Evolutionary conservation across 2,797 vertebrate genomes (phyloP), one percentile per base, ranked within the genome.

Genomic region (Xiphophorus birchmanni): DNA sequence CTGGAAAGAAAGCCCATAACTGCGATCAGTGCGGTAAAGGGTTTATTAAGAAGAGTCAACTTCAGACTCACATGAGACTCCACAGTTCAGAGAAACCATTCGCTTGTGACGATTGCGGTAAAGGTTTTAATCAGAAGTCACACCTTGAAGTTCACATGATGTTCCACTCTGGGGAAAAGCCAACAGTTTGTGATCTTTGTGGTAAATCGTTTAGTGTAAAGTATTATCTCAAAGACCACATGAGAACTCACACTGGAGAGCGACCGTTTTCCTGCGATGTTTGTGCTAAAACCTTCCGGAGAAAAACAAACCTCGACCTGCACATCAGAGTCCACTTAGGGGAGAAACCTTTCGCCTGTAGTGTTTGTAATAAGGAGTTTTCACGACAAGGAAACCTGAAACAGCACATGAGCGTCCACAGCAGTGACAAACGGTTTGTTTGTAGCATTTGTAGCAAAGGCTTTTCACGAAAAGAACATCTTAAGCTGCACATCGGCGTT

Each of bases 41-140:
- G 26, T 82, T 82, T 17, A 67, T 67, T 11, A 67, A 67, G 37
- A 67, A 67, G 18, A 67, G 63, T 67, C 47, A 54, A 23, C 80
- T 82, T 4, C 65, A 35, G 21, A 60, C n/a, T 0, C 80, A 82
- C 60, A 67, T 67, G 48, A 74, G 50, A 74, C 47, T 74, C 29
- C 48, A 74, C 47, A 50, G 45, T 23, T 48, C 45, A 52, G 73
- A 74, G 73, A 74, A 35, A 32, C 73, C 45, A 4, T 74, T 74
- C 23, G 47, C 9, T 17, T 74, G 73, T 74, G 47, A 35, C 17
- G 17, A 21, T 18, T 74, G 73, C 23, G 73, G 48, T 35, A 74
- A 52, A 74, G 48, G 73, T 21, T 74, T 74, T 74, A 32, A 50
- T 50, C 45, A 48, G 29, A 74, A 48, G 29, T 74, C 47, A 2